A percentile compares a stretch with the other conserved stretches of the same genome.
Conservation (phyloP, 2,113 vertebrate genomes). For the Bubo bubo region DNA sequence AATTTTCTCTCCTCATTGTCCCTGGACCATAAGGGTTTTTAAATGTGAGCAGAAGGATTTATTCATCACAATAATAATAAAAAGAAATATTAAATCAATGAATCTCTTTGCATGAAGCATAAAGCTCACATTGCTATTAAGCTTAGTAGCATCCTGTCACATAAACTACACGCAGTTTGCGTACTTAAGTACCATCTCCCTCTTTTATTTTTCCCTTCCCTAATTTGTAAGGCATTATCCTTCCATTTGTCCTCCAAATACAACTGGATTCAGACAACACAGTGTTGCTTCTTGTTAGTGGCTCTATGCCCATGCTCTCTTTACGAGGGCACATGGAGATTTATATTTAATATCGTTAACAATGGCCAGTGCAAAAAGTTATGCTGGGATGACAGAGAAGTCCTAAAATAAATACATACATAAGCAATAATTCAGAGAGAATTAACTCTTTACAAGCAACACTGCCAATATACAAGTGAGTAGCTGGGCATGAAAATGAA, state of each 20-base stretch:
- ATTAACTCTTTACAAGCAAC: neutral
- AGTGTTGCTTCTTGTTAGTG: neutral
- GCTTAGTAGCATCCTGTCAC: neutral
- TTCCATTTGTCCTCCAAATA: slow-evolving; percentile 37
- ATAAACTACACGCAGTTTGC: slow-evolving; percentile 4
- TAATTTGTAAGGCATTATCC: slow-evolving; percentile 36
- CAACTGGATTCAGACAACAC: neutral
- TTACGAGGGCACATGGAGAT: neutral
- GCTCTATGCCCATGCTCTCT: neutral
- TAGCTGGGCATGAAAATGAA: neutral
- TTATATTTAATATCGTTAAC: neutral
- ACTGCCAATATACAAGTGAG: neutral
- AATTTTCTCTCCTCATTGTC: slow-evolving; percentile 59
- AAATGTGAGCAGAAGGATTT: slow-evolving; percentile 57
- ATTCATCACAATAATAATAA: slow-evolving; percentile 55
- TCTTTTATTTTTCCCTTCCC: neutral
- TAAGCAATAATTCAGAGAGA: neutral
- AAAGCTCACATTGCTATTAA: neutral
- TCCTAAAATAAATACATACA: neutral
- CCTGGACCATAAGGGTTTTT: slow-evolving; percentile 14
- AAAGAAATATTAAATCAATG: slow-evolving; percentile 60
- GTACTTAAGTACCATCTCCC: neutral
- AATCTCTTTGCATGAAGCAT: slow-evolving; percentile 42
- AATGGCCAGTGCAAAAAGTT: neutral
- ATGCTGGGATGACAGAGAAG: neutral